A percentile compares a stretch with the other conserved stretches of the same genome.
phyloP scores from a whole-genome alignment of 2,888 invertebrate species.

The Leucophenga montana region DNA sequence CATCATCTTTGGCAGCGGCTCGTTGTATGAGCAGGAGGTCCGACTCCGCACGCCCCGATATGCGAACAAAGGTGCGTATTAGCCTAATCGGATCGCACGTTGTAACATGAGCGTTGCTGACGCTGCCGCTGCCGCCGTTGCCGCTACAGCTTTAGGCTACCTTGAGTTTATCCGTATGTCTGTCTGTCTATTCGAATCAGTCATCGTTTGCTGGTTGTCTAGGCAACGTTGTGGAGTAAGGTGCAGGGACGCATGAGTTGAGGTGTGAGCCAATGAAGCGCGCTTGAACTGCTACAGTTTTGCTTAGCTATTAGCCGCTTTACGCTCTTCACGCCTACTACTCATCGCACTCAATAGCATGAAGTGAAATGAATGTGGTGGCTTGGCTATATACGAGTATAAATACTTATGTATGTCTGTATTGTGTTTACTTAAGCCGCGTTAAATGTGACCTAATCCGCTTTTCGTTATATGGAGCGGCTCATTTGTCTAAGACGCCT shows the following conservation, averaged over 20 bases:
- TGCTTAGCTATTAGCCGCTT: slow-evolving; percentile 40
- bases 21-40: neutral
- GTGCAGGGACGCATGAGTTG: neutral
- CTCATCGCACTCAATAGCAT: slow-evolving; percentile 16
- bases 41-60: slow-evolving; percentile 14
- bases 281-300: slow-evolving; percentile 7
- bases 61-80: slow-evolving; percentile 47
- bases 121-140: neutral
- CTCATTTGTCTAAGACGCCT: slow-evolving; percentile 33
- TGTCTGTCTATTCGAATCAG: neutral
- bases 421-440: slow-evolving; percentile 56
- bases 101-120: slow-evolving; percentile 26
- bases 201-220: neutral
- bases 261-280: slow-evolving; percentile 5
- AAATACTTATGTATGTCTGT: slow-evolving; percentile 29
- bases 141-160: neutral
- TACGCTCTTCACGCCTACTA: slow-evolving; percentile 62
- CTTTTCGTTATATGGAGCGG: slow-evolving; percentile 50
- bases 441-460: slow-evolving; percentile 67
- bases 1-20: slow-evolving; percentile 47
- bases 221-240: too few relatives aligned
- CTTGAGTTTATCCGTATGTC: neutral
- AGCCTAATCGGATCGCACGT: slow-evolving; percentile 63
- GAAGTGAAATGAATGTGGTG: slow-evolving; percentile 12
- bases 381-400: slow-evolving; percentile 11